These are phyloP conservation scores for Ornithoptera priamus DNA, from an alignment of 2,888 invertebrate species.

Conservation along the genomic window DNA sequence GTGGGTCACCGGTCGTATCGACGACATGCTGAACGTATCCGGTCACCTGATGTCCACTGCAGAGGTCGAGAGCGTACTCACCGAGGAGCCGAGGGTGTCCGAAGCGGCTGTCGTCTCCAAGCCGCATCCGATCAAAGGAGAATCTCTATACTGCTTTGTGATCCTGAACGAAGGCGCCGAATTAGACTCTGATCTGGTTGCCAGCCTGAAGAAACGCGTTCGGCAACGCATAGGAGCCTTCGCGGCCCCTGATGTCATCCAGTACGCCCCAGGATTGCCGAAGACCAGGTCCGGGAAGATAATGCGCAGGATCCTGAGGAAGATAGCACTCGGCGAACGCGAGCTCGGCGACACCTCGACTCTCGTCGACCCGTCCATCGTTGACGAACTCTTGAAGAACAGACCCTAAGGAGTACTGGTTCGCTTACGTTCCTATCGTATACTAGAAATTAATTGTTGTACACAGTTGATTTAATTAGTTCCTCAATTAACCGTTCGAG, in stretches of 20 bases:
- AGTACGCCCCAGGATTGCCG: constrained; percentile 95
- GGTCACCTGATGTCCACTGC: constrained; percentile 99
- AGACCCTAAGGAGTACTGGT: constrained; percentile 69
- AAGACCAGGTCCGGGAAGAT: constrained; percentile 99
- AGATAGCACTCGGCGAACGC: constrained; percentile 93
- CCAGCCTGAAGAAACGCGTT: constrained; percentile 88
- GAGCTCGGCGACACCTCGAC: constrained; percentile 97
- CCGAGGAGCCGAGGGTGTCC: constrained; percentile 87
- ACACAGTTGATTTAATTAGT: constrained; percentile 1
- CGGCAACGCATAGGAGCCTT: constrained; percentile 96
- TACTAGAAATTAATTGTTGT: background rate
- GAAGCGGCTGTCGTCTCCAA: constrained; percentile 98
- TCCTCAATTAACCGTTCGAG: background rate
- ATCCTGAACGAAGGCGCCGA: constrained; percentile 89
- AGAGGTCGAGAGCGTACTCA: constrained; percentile 91
- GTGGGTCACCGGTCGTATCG: constrained; percentile 98
- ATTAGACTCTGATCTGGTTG: constrained; percentile 85
- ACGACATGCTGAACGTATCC: constrained; percentile 99
- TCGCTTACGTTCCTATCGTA: constrained; percentile 22
- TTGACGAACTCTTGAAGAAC: constrained; percentile 88
- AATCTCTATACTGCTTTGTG: constrained; percentile 98
- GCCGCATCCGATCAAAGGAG: constrained; percentile 97
- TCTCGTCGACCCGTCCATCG: constrained; percentile 94
- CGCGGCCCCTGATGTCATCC: constrained; percentile 96
- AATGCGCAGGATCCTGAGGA: constrained; percentile 96